phyloP scores from a whole-genome alignment of 1,140 invertebrate genomes.

The Paramacrobiotus metropolitanus region DNA sequence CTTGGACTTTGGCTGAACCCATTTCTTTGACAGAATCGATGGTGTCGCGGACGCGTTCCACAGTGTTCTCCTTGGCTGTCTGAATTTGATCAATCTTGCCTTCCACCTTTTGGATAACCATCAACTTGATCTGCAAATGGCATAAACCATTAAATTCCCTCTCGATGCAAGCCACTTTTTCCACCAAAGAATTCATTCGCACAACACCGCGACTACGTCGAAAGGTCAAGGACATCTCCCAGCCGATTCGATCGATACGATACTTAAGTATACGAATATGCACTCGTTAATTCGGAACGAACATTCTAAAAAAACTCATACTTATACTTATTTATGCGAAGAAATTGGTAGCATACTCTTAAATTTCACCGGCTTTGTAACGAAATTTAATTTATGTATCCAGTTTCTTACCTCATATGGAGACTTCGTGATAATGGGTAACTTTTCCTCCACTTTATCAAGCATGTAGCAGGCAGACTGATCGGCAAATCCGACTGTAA shows the following conservation, averaged over 20 bases:
- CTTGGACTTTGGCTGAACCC: background rate
- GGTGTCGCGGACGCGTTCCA: background rate
- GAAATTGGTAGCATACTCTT: too few species aligned
- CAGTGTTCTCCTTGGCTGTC: background rate
- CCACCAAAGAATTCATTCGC: background rate
- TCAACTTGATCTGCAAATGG: constrained; percentile 1
- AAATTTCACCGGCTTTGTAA: too few species aligned
- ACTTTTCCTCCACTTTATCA: background rate
- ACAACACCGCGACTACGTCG: background rate
- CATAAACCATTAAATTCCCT: too few species aligned
- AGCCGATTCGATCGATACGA: too few species aligned
- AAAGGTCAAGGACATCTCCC: background rate
- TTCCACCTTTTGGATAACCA: background rate
- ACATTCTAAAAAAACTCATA: too few species aligned
- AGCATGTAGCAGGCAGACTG: background rate
- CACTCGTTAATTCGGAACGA: too few species aligned
- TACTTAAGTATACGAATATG: too few species aligned
- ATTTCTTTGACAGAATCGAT: background rate
- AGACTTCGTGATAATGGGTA: constrained; percentile 1
- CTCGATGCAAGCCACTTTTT: too few species aligned
- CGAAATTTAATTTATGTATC: too few species aligned
- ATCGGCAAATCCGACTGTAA: background rate
- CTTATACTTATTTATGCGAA: too few species aligned
- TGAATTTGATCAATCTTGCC: background rate
- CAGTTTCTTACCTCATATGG: constrained; percentile 3